Evolutionary conservation across 2,113 vertebrate genomes (phyloP).

Genomic region (Mixornis gularis): DNA sequence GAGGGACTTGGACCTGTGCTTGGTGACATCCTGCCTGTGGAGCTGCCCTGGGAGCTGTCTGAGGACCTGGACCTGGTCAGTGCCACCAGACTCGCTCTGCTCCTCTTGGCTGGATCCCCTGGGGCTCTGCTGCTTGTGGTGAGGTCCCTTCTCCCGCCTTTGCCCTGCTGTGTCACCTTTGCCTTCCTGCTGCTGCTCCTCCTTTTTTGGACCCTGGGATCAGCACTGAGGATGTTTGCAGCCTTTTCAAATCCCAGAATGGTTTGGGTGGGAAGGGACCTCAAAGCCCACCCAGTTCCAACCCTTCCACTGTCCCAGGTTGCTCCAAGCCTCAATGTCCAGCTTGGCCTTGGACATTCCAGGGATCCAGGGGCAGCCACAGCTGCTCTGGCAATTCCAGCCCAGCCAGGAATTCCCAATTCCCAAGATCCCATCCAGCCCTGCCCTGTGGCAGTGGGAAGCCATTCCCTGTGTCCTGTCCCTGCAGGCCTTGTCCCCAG

Average conservation of each 20-base stretch:
- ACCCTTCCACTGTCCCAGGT: rapidly evolving
- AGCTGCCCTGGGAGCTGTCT: neutral
- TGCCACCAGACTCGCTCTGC: neutral
- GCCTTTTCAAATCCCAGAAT: neutral
- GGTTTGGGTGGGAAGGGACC: neutral
- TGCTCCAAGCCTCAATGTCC: neutral
- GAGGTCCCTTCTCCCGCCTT: neutral
- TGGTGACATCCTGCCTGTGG: neutral
- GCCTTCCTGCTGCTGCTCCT: neutral
- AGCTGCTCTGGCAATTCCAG: neutral
- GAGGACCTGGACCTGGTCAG: neutral
- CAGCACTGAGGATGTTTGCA: rapidly evolving
- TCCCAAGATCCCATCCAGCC: rapidly evolving
- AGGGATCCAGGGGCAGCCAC: neutral
- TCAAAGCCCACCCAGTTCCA: neutral
- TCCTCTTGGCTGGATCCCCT: rapidly evolving
- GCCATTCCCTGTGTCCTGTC: neutral
- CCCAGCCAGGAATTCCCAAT: neutral
- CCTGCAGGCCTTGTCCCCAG: neutral
- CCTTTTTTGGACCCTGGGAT: neutral
- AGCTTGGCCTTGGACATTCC: rapidly evolving
- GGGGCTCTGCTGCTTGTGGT: neutral
- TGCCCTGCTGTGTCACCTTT: neutral
- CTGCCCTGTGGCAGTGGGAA: neutral
- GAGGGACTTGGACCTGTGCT: neutral